Evolutionary conservation across 2,797 vertebrate species (phyloP), one percentile per base, ranked within the genome.

Genomic region (Melanotaenia trifasciata): DNA sequence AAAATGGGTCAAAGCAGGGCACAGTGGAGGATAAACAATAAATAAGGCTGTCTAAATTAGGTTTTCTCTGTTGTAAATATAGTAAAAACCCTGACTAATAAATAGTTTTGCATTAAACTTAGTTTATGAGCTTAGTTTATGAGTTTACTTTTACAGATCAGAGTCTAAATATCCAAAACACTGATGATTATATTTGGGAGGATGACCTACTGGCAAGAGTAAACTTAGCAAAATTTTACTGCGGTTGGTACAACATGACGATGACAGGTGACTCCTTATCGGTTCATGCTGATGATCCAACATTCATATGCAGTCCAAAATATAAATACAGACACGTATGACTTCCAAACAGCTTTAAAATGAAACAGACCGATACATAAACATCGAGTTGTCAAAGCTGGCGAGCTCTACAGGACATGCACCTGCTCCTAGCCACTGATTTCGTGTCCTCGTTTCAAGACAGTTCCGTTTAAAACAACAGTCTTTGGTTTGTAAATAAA

Each of bases 401-500:
- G 18, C 38, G 53, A 51, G 54, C 4, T 70, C 69, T 74, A 43
- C 6, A 61, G 35, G 58, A 72, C 80, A 61, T 81, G 77, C 90
- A 92, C 92, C 91, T 92, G 90, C 63, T 85, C 74, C 24, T 58
- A 64, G 67, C 60, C 45, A 54, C 3, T 58, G 56, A 35, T 60
- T 80, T 79, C 72, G 62, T 59, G 43, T 2, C 61, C 1, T 61
- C 9, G 30, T 76, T 76, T 22, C 1, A 10, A 7, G 11, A 16
- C 1, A 0, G 10, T 60, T 47, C 1, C 4, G 14, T n/a, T 3
- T 20, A 1, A 53, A 47, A 24, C 3, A 20, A 18, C 20, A 0
- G 1, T 47, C 3, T 12, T 22, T 51, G 22, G 47, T 5, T 30
- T 33, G 6, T 10, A 43, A 53, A 76, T 22, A 0, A 28, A 12